phyloP scores from a whole-genome alignment of 2,113 vertebrate species.

The Pteronura brasiliensis region DNA sequence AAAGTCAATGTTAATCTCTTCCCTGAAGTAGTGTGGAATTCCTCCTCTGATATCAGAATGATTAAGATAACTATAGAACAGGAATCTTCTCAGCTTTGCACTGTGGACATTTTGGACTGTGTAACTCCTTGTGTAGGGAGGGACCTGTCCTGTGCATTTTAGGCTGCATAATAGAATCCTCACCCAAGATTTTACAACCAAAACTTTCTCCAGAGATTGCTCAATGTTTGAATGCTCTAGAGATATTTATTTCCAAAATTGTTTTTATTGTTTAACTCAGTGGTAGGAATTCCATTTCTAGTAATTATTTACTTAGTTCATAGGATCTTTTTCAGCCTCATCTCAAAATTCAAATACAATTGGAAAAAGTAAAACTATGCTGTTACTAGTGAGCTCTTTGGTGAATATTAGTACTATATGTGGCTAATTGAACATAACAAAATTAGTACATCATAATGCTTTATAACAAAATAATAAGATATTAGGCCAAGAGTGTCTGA shows the following conservation, averaged over 20 bases:
- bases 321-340: background rate
- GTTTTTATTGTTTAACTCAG: background rate
- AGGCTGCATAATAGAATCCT: background rate
- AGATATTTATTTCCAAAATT: background rate
- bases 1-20: fast-evolving
- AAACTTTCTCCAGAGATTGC: background rate
- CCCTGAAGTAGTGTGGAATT: background rate
- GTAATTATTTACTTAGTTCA: background rate
- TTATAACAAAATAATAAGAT: background rate
- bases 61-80: background rate
- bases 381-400: background rate
- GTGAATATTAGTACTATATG: background rate
- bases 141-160: background rate
- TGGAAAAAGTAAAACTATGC: background rate
- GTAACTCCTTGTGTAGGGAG: background rate
- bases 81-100: background rate
- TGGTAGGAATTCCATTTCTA: background rate
- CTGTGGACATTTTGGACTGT: background rate
- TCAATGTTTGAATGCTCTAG: background rate
- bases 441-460: background rate
- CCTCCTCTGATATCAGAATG: background rate
- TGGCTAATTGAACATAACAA: background rate
- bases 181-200: background rate
- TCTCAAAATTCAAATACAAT: background rate
- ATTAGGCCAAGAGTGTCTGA: background rate